phyloP scores from a whole-genome alignment of 2,797 vertebrate species.

The Smutsia temminckii region DNA sequence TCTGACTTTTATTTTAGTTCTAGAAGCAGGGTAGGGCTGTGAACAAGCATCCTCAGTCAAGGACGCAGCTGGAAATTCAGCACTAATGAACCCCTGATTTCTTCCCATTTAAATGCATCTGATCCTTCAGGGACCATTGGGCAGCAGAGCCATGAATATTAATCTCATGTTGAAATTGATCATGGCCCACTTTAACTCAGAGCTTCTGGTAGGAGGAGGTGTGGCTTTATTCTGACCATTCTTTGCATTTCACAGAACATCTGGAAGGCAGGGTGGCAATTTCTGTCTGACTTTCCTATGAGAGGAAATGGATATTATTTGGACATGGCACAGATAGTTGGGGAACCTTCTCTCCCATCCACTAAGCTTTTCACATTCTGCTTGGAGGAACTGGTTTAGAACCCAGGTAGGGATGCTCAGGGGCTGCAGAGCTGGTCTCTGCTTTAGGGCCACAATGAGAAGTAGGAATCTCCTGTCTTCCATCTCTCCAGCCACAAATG shows the following conservation, averaged over 20 bases:
- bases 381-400: background rate
- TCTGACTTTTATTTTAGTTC: background rate
- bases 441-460: background rate
- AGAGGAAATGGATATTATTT: background rate
- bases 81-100: conserved; percentile 56
- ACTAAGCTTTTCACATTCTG: background rate
- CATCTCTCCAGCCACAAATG: background rate
- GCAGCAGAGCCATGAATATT: conserved; percentile 56
- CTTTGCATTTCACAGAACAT: background rate
- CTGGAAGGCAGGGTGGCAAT: conserved; percentile 1
- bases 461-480: background rate
- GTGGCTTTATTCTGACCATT: background rate
- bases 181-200: background rate
- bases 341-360: background rate
- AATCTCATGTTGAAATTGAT: conserved; percentile 37
- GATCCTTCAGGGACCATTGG: conserved; percentile 60
- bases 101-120: conserved; percentile 53
- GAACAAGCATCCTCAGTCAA: background rate
- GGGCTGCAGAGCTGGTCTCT: background rate
- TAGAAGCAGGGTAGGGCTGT: background rate
- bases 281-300: conserved; percentile 16
- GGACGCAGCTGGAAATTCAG: conserved; percentile 63
- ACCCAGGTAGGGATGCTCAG: background rate
- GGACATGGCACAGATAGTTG: conserved; percentile 6
- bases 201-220: background rate